Percentiles rank a stretch among this genome's conserved stretches.
Conservation (phyloP, 2,113 vertebrate genomes). For the Danionella cerebrum region DNA sequence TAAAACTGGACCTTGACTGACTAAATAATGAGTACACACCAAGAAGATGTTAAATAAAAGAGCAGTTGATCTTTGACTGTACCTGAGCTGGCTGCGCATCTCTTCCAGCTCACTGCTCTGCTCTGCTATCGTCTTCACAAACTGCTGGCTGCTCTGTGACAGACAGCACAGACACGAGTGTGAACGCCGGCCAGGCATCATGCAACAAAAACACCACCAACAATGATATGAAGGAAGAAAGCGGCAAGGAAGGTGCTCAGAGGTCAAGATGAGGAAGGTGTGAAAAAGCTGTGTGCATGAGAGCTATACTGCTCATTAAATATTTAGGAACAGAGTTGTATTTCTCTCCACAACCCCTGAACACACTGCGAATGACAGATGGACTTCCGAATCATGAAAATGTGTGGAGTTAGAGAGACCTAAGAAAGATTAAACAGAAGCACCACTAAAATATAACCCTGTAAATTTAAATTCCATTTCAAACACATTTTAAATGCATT, state of each 20-base stretch:
- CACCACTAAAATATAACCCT: no score
- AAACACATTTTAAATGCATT: no score
- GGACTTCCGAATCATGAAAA: no score
- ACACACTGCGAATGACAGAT: no score
- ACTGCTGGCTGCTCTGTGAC: constrained; percentile 78
- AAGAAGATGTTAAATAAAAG: no score
- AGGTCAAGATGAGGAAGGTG: background rate
- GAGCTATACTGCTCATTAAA: constrained; percentile 49
- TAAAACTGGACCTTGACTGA: no score
- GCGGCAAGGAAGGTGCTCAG: background rate
- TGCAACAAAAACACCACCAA: background rate
- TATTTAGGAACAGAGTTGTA: constrained; percentile 52
- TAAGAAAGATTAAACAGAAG: no score
- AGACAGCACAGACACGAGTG: constrained; percentile 61
- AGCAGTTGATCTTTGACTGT: constrained; percentile 24
- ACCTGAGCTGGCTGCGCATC: constrained; percentile 79
- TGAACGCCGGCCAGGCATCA: constrained; percentile 47
- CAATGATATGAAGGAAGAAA: no score
- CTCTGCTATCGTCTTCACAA: constrained; percentile 75
- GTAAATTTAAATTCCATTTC: no score
- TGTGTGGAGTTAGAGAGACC: no score
- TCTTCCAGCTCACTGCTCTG: constrained; percentile 75
- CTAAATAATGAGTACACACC: no score
- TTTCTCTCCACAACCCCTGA: constrained; percentile 43
- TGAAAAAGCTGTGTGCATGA: background rate